These are phyloP conservation scores for Ephialtes manifestator DNA, from an alignment of 2,888 invertebrate genomes.

Conservation along the genomic window DNA sequence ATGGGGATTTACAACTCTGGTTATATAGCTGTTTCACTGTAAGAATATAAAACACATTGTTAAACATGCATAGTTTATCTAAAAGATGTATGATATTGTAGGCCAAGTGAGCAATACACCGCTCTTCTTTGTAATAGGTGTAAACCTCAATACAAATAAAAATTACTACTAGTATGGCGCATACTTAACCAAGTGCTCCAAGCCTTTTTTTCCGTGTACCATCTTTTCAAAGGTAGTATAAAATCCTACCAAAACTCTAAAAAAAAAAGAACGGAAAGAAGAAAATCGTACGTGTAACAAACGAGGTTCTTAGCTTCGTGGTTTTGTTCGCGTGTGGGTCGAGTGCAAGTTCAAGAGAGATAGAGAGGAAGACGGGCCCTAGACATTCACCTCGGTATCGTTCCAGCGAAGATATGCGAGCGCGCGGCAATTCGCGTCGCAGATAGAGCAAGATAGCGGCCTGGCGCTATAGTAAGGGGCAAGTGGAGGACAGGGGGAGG, in stretches of 20 bases:
- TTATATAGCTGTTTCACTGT: too few relatives aligned
- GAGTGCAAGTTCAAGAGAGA: slow-evolving; percentile 46
- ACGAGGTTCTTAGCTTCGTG: slow-evolving; percentile 36
- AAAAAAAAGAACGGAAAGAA: slow-evolving; percentile 11
- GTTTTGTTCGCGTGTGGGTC: slow-evolving; percentile 7
- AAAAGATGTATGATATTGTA: too few relatives aligned
- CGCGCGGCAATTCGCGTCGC: slow-evolving; percentile 53
- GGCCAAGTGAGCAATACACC: too few relatives aligned
- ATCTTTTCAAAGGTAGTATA: slow-evolving; percentile 9
- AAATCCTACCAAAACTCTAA: neutral
- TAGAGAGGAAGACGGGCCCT: slow-evolving; percentile 16
- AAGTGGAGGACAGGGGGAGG: slow-evolving; percentile 5
- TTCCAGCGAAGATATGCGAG: slow-evolving; percentile 60
- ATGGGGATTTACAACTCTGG: too few relatives aligned
- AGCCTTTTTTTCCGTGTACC: neutral
- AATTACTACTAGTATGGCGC: too few relatives aligned
- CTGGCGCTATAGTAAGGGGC: slow-evolving; percentile 26
- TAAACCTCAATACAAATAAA: too few relatives aligned
- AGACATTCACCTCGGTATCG: slow-evolving; percentile 59
- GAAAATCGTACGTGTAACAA: slow-evolving; percentile 26
- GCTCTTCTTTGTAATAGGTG: too few relatives aligned
- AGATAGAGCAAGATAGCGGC: slow-evolving; percentile 59
- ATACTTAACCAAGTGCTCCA: too few relatives aligned
- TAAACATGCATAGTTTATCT: too few relatives aligned
- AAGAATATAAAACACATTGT: too few relatives aligned